A percentile compares a stretch with the other conserved stretches of the same genome.
These are phyloP conservation scores for Xanthia icteritia DNA, from an alignment of 2,888 invertebrate genomes.

Conservation along the genomic window DNA sequence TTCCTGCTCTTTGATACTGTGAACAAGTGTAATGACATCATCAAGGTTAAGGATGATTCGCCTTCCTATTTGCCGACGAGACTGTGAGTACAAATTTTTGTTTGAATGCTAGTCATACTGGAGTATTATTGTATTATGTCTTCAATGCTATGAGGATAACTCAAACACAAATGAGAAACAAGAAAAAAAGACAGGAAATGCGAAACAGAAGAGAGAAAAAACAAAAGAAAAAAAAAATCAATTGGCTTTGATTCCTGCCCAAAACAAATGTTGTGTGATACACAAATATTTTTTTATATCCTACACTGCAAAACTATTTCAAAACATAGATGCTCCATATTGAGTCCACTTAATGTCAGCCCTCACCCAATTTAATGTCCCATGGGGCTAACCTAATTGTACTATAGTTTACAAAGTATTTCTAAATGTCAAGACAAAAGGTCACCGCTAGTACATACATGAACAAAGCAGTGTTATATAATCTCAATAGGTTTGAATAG, in stretches of 20 bases:
- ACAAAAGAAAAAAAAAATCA: neutral
- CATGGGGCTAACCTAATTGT: conserved; percentile 30
- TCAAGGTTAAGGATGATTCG: conserved; percentile 99
- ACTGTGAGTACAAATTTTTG: conserved; percentile 93
- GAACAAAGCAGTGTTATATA: conserved; percentile 26
- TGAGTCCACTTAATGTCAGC: conserved; percentile 12
- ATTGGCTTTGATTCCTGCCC: neutral
- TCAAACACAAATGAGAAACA: neutral
- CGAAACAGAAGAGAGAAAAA: neutral
- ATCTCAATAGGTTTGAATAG: conserved; percentile 14
- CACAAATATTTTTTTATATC: neutral
- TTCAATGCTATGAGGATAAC: neutral
- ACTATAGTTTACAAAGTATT: conserved; percentile 33
- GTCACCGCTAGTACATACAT: conserved; percentile 30
- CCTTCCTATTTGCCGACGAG: conserved; percentile 98
- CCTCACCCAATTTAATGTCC: conserved; percentile 24
- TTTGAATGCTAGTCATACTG: neutral
- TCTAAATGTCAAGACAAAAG: conserved; percentile 46
- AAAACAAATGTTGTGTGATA: neutral
- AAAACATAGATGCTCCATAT: neutral
- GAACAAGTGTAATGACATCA: conserved; percentile 99
- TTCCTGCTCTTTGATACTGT: conserved; percentile 99
- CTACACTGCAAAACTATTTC: neutral
- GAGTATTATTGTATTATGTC: neutral
- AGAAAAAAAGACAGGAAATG: neutral